Evolutionary conservation across 1,140 invertebrate species (phyloP).

Genomic region (Drusus annulatus): DNA sequence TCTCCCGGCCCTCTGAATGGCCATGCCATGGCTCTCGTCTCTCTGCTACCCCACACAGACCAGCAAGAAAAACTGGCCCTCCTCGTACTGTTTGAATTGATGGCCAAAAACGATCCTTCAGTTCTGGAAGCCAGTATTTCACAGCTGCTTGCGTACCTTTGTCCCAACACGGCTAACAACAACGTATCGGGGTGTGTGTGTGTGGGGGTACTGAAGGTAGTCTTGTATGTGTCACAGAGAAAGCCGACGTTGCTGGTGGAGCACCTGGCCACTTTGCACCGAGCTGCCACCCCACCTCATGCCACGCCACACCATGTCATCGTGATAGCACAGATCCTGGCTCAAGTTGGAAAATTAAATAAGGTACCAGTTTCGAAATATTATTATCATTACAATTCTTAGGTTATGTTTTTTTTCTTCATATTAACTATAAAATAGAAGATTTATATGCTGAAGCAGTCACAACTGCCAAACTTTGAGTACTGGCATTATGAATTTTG

Average conservation of each 20-base stretch:
- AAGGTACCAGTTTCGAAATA: conserved; percentile 66
- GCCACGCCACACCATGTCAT: conserved; percentile 75
- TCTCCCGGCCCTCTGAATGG: conserved; percentile 88
- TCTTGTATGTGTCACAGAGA: conserved; percentile 81
- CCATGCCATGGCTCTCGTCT: conserved; percentile 86
- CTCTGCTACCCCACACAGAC: conserved; percentile 86
- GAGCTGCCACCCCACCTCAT: conserved; percentile 77
- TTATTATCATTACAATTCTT: too few species aligned
- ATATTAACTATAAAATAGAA: too few species aligned
- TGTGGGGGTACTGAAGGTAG: conserved; percentile 76
- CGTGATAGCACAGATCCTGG: conserved; percentile 77
- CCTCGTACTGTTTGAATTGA: conserved; percentile 84
- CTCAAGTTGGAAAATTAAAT: conserved; percentile 76
- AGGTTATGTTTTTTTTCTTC: too few species aligned
- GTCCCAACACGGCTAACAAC: conserved; percentile 62
- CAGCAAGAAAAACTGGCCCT: conserved; percentile 87
- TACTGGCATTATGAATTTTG: too few species aligned
- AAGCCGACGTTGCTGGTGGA: conserved; percentile 78
- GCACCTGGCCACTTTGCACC: conserved; percentile 78
- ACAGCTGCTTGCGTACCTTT: conserved; percentile 81
- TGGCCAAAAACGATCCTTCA: conserved; percentile 84
- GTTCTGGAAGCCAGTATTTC: conserved; percentile 85
- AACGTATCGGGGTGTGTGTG: conserved; percentile 67
- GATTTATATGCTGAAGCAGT: too few species aligned
- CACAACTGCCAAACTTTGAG: too few species aligned